Base-by-base conservation (phyloP, 2,797 vertebrate genomes). In the Nothura maculosa region DNA sequence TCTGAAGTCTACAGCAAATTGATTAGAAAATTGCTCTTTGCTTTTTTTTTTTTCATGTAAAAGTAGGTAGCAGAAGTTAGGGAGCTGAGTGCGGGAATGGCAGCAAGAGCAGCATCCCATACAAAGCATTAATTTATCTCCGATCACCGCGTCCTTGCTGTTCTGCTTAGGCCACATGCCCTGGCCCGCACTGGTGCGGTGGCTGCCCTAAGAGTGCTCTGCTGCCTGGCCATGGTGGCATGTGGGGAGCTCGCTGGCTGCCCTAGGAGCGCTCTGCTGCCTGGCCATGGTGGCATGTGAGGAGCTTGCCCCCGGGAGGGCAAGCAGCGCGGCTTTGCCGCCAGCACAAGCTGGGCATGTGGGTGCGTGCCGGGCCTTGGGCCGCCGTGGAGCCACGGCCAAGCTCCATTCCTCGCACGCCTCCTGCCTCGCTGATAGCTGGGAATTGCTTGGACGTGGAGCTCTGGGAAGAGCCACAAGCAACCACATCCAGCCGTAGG, bases 131-230 rank as follows among this genome's bases (percentile, higher is more conserved):
- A 72, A 90, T 93, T 92, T 87, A 64, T 89, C 43, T 75, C 68
- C 82, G 83, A 94, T 96, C 87, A 94, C 93, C 75, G 85, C 61
- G 64, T 80, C 75, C 75, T 61, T 90, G 78, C 78, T 21, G 73
- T 64, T 90, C 75, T 81, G 92, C 93, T 95, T 92, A 96, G 85
- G 72, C 72, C 43, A 78, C 76, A 42, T 36, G 50, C 84, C 72
- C 72, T 60, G 21, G 47, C 38, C 38, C 38, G 38, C 38, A 12
- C 38, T 38, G 38, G 38, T 38, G 38, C 12, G 4, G 38, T 38
- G 38, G 38, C 38, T 12, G 10, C 38, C 38, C 38, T 38, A 38
- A 12, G 38, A 38, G 38, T 12, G 38, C 38, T 12, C 38, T 38
- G 38, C 38, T 38, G 38, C 38, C 38, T 38, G 38, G 38, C 38